Evolutionary conservation across 2,113 vertebrate species (phyloP).

Genomic region (Arvicanthis niloticus): DNA sequence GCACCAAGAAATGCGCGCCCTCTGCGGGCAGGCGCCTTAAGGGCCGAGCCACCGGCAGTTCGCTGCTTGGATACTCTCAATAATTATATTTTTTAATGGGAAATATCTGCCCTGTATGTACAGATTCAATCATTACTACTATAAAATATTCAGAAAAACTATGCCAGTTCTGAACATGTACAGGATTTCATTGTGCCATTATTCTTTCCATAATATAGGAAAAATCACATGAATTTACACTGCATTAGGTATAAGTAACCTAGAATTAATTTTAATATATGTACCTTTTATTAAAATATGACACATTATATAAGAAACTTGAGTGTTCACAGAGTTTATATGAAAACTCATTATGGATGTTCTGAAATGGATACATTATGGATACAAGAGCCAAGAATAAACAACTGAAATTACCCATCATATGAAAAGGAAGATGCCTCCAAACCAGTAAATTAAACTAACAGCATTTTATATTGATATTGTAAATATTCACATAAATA

Average conservation of each 20-base stretch:
- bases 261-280: not conserved
- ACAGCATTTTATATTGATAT: not conserved
- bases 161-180: not conserved
- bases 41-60: no score
- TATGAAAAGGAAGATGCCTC: not conserved
- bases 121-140: not conserved
- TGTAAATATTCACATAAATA: not conserved
- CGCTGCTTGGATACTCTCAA: not conserved
- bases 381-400: not conserved
- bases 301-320: not conserved
- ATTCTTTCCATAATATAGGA: not conserved
- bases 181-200: not conserved
- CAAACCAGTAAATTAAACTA: not conserved
- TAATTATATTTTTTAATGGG: not conserved
- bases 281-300: not conserved
- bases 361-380: not conserved
- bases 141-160: not conserved
- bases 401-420: not conserved
- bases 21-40: no score
- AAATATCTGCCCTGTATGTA: not conserved
- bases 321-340: not conserved
- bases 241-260: not conserved
- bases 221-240: not conserved
- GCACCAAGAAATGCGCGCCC: no score
- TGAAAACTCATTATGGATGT: not conserved